Base-by-base conservation (phyloP, 1,140 invertebrate genomes). In the Macrobrachium nipponense region DNA sequence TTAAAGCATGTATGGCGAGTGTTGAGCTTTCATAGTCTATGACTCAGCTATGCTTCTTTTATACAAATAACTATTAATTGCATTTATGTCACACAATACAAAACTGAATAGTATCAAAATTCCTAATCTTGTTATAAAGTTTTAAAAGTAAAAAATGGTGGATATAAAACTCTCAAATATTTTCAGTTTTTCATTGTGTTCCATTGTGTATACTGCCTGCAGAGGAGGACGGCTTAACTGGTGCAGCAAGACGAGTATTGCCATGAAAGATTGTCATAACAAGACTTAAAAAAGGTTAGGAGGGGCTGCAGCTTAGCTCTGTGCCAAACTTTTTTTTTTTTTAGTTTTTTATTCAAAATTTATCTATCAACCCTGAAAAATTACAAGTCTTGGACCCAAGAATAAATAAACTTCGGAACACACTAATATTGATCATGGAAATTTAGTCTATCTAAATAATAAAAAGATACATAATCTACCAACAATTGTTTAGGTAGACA, bases 371-470 rank as follows among this genome's bases (percentile, higher is more conserved):
- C 85, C 85, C 85, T 87, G 85, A 87, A 87, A 87, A 87, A 87
- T 51, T 87, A 87, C 85, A 87, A 86, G 85, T 87, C 85, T 87
- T 87, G 85, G 85, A 87, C 85, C 85, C 85, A 87, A 81, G 85
- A 87, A 78, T 78, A 87, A 87, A 75, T 75, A 87, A 80, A 81
- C 58, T 87, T 87, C 70, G 66, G 80, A 87, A 81, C 78, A 82
- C 70, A 87, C 78, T 87, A 87, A 87, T 87, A 82, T 81, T 87
- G 73, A 87, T 87, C 78, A 87, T 87, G 80, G 80, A 81, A 80
- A 87, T 86, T 86, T 77, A 79, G 64, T 73, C 64, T 81, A 87
- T 81, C 85, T 87, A 87, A 87, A 87, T 87, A 75, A 86, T 77
- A 76, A 80, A 86, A 82, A 72, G 73, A 72, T 70, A 72, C 76